Evolutionary conservation across 2,797 vertebrate genomes (phyloP).

Genomic region (Sebastes flavidus): DNA sequence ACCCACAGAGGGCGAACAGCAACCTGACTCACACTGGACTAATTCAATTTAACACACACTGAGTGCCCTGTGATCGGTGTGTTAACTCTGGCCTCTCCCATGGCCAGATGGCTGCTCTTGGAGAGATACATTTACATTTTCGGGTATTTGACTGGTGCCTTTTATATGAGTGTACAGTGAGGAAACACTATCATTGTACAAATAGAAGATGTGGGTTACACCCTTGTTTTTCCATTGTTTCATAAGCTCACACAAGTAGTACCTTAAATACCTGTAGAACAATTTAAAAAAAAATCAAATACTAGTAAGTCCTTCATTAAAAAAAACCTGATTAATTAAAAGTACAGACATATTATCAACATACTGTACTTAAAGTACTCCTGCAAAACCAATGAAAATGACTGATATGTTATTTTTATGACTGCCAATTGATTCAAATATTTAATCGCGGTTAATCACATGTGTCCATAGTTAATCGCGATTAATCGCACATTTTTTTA

Average conservation of each 20-base stretch:
- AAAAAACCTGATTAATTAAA: neutral
- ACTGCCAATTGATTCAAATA: no score
- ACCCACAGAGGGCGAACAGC: slow-evolving; percentile 48
- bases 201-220: neutral
- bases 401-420: neutral
- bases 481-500: no score
- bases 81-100: slow-evolving; percentile 26
- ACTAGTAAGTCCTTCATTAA: neutral
- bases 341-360: neutral
- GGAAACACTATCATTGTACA: neutral
- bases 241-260: neutral
- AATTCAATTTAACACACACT: slow-evolving; percentile 62
- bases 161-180: neutral
- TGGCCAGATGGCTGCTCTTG: slow-evolving; percentile 41
- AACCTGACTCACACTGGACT: slow-evolving; percentile 59
- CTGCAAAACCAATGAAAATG: neutral
- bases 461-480: no score
- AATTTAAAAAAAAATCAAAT: neutral
- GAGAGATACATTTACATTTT: slow-evolving; percentile 15
- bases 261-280: neutral
- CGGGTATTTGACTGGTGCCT: neutral
- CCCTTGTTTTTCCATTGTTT: neutral
- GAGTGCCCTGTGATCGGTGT: slow-evolving; percentile 40
- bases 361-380: neutral
- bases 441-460: accelerated